Evolutionary conservation across 2,797 vertebrate species (phyloP), one percentile per base, ranked within the genome.

Genomic region (Pangasius sanitwongsei): DNA sequence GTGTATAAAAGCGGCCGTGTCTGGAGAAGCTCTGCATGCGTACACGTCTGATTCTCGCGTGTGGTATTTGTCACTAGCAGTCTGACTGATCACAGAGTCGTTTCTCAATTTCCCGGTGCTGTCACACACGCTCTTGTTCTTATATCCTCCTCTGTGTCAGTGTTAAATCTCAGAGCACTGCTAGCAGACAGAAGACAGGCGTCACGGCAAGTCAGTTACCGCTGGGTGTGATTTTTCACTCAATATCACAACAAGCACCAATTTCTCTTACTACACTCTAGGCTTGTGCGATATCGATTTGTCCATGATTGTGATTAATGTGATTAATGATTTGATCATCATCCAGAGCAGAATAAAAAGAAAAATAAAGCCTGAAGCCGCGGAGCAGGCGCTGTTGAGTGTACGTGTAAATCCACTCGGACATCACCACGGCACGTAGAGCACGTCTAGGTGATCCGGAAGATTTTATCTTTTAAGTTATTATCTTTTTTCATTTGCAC

Each of bases 181-280:
- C 83, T 53, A 53, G 67, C 53, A 74, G 50, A 74, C 75, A 57
- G 41, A 50, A 83, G 82, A 81, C 91, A 90, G 86, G 88, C 85
- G 90, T 90, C 90, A 85, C 23, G 25, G 87, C 57, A 16, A 44
- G 57, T n/a, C 81, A n/a, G 7, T 34, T 57, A 81, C 31, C 16
- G 8, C 77, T 5, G 8, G 12, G 75, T 48, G 72, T 48, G 41
- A 75, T 75, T 75, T 25, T 48, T 53, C 48, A 53, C 75, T 78
- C 75, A 31, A 78, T 55, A 82, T 82, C 80, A 82, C 55, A 34
- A 57, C 78, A 57, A 82, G 18, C 53, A 59, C 53, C 5, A 3
- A 59, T 61, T 41, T 9, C 75, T 78, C 48, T n/a, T 53, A 31
- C 75, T 31, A 53, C 75, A 78, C 48, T 50, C 44, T 31, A 55